Base-by-base conservation (phyloP, 37 sponge, comb jelly and placozoan genomes). In the Halisarca cf. caerulea region DNA sequence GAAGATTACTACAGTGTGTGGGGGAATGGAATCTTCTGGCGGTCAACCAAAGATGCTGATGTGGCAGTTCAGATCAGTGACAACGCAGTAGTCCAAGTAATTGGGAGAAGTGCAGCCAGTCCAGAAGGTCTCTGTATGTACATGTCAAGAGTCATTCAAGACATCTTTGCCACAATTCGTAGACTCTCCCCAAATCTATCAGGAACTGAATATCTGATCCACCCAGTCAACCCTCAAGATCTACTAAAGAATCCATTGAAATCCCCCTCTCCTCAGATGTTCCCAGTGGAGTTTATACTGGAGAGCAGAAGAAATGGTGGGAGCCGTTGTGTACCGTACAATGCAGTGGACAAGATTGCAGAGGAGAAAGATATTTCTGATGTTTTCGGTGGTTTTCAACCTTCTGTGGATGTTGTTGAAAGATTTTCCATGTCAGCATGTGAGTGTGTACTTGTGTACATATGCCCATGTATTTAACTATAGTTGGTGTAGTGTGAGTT, bases 1-100 rank as follows among this genome's bases (percentile, higher is more conserved):
- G 41, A 74, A 25, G 43, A 74, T 44, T 74, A 37, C 44, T 74
- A 44, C 45, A 74, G 42, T 9, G 23, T 74, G 41, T 74, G 77
- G 77, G 36, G 43, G 43, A 74, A 36, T 43, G 77, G 77, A n/a
- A 74, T 74, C 36, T n/a, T 37, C 39, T 74, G 77, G 77, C 77
- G 6, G 44, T 36, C 39, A 8, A 40, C 44, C 8, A 40, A 21
- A 4, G 64, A 28, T 62, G 42, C 41, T 3, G 77, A 74, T 74
- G 77, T 74, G 25, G 42, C 25, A 24, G 77, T 74, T 37, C 77
- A 74, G 20, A 40, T 74, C 44, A 44, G n/a, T 41, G 42, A 74
- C 77, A 74, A 74, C 44, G 41, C 41, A 20, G 45, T 74, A 24
- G 44, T 43, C 21, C 44, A 74, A 7, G 77, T 74, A n/a, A 40